A percentile compares a stretch with the other conserved stretches of the same genome.
Evolutionary conservation across 2,888 invertebrate genomes (phyloP).

Genomic region (Deilephila elpenor): DNA sequence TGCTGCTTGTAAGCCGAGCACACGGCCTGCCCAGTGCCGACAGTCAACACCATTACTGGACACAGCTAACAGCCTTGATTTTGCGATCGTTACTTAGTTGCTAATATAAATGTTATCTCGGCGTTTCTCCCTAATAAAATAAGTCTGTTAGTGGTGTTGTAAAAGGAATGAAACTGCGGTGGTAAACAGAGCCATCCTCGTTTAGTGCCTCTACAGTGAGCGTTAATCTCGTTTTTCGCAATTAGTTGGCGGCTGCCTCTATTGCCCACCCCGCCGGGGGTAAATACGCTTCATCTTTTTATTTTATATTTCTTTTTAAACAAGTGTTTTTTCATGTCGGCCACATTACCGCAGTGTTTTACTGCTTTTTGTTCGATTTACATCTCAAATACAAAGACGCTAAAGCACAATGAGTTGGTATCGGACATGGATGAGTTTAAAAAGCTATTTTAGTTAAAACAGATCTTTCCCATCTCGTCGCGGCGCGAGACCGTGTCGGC

Average conservation of each 20-base stretch:
- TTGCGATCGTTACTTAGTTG: constrained; percentile 70
- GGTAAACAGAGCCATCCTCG: constrained; percentile 72
- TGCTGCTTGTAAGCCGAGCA: background rate
- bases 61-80: constrained; percentile 48
- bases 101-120: constrained; percentile 69
- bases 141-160: constrained; percentile 75
- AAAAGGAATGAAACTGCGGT: constrained; percentile 69
- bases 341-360: constrained; percentile 46
- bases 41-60: background rate
- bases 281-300: constrained; percentile 66
- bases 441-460: constrained; percentile 30
- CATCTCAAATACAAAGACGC: constrained; percentile 43
- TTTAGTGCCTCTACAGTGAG: constrained; percentile 73
- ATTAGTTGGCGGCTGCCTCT: constrained; percentile 75
- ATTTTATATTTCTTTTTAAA: constrained; percentile 63
- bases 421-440: constrained; percentile 25
- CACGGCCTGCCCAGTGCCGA: background rate
- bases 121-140: constrained; percentile 71
- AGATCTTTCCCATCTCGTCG: constrained; percentile 3
- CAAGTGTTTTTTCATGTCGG: constrained; percentile 57
- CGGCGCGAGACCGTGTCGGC: constrained; percentile 15
- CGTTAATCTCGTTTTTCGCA: constrained; percentile 81
- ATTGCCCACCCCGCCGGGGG: constrained; percentile 64
- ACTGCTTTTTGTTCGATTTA: constrained; percentile 52
- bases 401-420: constrained; percentile 37